Evolutionary conservation across 2,797 vertebrate genomes (phyloP).

Genomic region (Cetoscarus ocellatus): DNA sequence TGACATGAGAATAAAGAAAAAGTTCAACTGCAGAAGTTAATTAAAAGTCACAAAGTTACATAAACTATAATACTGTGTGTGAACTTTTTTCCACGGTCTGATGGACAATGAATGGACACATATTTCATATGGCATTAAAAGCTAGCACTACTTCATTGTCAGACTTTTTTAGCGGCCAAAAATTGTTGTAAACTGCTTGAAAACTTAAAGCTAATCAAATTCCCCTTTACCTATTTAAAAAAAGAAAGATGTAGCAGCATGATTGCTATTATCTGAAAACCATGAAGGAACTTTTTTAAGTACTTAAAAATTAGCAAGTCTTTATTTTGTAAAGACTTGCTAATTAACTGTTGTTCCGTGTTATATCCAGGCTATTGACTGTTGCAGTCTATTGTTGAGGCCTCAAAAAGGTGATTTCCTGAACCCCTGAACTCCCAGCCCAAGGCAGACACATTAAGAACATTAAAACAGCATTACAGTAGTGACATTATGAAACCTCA

Average conservation of each 20-base stretch:
- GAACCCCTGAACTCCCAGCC: conserved; percentile 30
- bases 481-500: conserved; percentile 70
- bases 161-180: too few species aligned
- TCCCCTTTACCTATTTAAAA: too few species aligned
- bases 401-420: conserved; percentile 40
- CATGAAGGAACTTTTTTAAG: too few species aligned
- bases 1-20: not conserved
- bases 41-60: not conserved
- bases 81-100: not conserved
- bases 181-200: too few species aligned
- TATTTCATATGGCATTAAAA: too few species aligned
- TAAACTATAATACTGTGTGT: not conserved
- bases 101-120: too few species aligned
- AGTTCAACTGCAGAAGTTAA: not conserved
- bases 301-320: too few species aligned
- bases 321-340: not conserved
- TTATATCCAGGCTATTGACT: conserved; percentile 42
- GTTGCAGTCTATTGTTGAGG: conserved; percentile 42
- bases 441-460: conserved; percentile 62
- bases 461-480: conserved; percentile 73
- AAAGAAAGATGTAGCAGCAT: too few species aligned
- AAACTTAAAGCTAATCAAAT: too few species aligned
- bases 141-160: too few species aligned
- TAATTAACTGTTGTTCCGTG: conserved; percentile 16
- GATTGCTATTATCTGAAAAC: too few species aligned